Evolutionary conservation across 2,888 invertebrate genomes (phyloP), one percentile per base, ranked within the genome.

Genomic region (Nymphalis urticae): DNA sequence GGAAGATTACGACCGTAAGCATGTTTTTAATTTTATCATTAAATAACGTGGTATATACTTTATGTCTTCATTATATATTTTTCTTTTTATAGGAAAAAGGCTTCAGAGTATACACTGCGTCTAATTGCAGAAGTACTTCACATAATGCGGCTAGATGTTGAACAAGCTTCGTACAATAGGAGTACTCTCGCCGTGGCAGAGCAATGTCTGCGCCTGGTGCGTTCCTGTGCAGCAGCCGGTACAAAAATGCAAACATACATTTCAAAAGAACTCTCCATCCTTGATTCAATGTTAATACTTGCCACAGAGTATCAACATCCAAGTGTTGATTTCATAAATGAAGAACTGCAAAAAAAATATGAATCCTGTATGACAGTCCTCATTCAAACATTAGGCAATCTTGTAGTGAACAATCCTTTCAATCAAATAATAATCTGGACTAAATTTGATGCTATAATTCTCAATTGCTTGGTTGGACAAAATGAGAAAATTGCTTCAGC

Each of bases 361-460:
- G 90, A 92, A 72, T 83, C 88, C 0, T 93, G 93, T 74, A 88
- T 94, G 86, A 91, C 90, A 53, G 87, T 94, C 21, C 85, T 94
- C 6, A 85, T 94, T 66, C 94, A 94, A 79, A 93, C 94, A 16
- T 76, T 94, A 66, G 94, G 94, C 47, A 94, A 94, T 77, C 80
- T 94, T 69, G 91, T 94, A 10, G 93, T 94, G 0, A 92, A 93
- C 70, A 94, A 94, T 81, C 88, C 90, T 0, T 88, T 88, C 66
- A 93, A 93, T 75, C 93, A 93, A 82, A 88, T 88, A 9, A 92
- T 93, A 79, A 90, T 94, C 71, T 93, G 93, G 93, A 88, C 88
- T 66, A 91, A 93, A 79, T 94, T 94, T 79, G 91, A 92, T 77
- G 79, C 90, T 6, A 87, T 87, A 53, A 89, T 93, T 61, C 76